These are phyloP conservation scores for Phymastichus coffea DNA, from an alignment of 1,140 invertebrate species.

Conservation along the genomic window DNA sequence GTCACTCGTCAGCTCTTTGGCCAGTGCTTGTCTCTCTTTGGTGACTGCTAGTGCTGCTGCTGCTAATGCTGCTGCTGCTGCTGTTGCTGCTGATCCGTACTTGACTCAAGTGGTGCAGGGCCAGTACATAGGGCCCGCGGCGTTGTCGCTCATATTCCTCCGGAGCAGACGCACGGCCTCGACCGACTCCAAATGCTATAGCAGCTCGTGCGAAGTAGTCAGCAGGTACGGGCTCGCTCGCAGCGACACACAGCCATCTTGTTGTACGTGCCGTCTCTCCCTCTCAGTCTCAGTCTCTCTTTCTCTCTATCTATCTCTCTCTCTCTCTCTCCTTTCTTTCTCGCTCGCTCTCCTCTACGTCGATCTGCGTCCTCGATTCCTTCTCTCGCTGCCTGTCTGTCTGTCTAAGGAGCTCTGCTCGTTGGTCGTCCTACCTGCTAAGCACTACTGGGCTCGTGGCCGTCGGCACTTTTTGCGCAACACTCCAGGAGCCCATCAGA, in stretches of 20 bases:
- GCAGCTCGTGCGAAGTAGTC: conserved; percentile 12
- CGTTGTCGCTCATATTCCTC: too few relatives aligned
- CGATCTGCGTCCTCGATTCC: background rate
- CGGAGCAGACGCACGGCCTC: conserved; percentile 6
- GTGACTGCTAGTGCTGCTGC: too few relatives aligned
- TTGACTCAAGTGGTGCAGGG: too few relatives aligned
- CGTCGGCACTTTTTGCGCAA: conserved; percentile 3
- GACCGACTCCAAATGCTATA: conserved; percentile 29
- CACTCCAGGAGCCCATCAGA: conserved; percentile 2
- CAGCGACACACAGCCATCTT: conserved; percentile 47
- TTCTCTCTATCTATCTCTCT: too few relatives aligned
- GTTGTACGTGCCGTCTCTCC: conserved; percentile 37
- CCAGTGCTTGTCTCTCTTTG: conserved; percentile 47
- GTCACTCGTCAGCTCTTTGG: conserved; percentile 45
- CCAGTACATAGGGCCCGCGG: conserved; percentile 24
- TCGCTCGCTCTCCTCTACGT: background rate
- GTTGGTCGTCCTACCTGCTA: too few relatives aligned
- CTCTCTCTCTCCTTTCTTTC: background rate
- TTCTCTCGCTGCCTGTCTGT: background rate
- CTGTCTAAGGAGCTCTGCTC: too few relatives aligned
- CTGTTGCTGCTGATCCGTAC: too few relatives aligned
- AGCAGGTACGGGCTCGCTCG: conserved; percentile 27
- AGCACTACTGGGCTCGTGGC: too few relatives aligned
- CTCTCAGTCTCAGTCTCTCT: background rate
- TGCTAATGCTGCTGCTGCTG: too few relatives aligned